Evolutionary conservation across 2,113 vertebrate genomes (phyloP), one percentile per base, ranked within the genome.

Genomic region (Condylura cristata): DNA sequence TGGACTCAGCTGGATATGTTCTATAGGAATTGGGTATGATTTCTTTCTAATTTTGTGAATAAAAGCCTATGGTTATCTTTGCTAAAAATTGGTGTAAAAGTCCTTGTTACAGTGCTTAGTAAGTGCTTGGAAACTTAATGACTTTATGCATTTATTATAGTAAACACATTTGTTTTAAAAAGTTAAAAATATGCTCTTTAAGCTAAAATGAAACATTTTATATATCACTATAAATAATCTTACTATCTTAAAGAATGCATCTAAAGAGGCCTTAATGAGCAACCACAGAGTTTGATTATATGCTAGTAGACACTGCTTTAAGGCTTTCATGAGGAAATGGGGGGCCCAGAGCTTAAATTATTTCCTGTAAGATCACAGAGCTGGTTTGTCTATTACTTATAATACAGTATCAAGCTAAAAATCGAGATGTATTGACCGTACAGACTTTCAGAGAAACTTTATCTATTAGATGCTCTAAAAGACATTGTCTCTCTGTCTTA

Each of bases 11-110:
- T 99, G 90, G 98, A 99, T 91, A 98, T 98, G 98, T 99, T 99
- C 98, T 98, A 99, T 97, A 99, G 99, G 74, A 99, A 99, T 96
- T 99, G 99, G 99, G 99, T 99, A 99, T 95, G 60, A 30, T 91
- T 86, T 96, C 79, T 95, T 89, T 83, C 16, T 86, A 56, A 66
- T 66, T 96, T 86, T 95, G 13, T 86, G 78, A 82, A 4, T 89
- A 78, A 66, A 91, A 51, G 2, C 51, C 7, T 72, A 3, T 61
- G 79, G 5, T 80, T 86, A 16, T 86, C 61, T 80, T 86, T 48
- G 13, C 63, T 92, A 92, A 94, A 72, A 86, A 34, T 63, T 44
- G 28, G 41, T 91, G 9, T 70, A 61, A 78, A 81, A 89, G 39
- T 51, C 22, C 39, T 86, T 75, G 24, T 74, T 89, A 34, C 41